Percentiles rank a stretch among this genome's conserved stretches.
Evolutionary conservation across 2,113 vertebrate species (phyloP).

Genomic region (Eonycteris spelaea): DNA sequence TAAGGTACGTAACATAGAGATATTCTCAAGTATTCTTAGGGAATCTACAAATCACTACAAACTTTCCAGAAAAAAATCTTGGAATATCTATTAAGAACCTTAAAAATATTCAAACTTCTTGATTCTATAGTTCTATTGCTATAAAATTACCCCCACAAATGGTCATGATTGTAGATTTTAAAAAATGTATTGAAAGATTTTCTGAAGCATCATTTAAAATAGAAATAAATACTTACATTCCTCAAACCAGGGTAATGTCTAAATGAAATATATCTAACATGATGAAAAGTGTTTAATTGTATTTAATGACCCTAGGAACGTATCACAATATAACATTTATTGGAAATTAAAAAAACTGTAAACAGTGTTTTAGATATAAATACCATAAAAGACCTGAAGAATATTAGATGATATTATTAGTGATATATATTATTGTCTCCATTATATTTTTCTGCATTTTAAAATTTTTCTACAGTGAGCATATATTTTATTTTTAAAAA

Average conservation of each 20-base stretch:
- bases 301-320: background rate
- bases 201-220: background rate
- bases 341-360: background rate
- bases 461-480: background rate
- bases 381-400: background rate
- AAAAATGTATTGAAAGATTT: background rate
- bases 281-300: background rate
- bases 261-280: background rate
- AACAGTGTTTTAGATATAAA: background rate
- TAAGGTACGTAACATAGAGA: background rate
- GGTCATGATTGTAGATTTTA: background rate
- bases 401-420: background rate
- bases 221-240: background rate
- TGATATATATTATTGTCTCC: background rate
- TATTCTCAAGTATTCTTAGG: background rate
- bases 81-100: background rate
- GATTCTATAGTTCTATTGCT: background rate
- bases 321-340: background rate
- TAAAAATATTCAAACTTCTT: background rate
- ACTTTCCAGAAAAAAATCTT: conserved; percentile 10
- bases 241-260: background rate
- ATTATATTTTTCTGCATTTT: background rate
- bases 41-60: background rate
- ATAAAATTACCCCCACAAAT: background rate
- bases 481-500: background rate